Percentiles rank a stretch among this genome's conserved stretches.
These are phyloP conservation scores for Tarsius wallacei DNA, from an alignment of 2,797 vertebrate species.

Conservation along the genomic window DNA sequence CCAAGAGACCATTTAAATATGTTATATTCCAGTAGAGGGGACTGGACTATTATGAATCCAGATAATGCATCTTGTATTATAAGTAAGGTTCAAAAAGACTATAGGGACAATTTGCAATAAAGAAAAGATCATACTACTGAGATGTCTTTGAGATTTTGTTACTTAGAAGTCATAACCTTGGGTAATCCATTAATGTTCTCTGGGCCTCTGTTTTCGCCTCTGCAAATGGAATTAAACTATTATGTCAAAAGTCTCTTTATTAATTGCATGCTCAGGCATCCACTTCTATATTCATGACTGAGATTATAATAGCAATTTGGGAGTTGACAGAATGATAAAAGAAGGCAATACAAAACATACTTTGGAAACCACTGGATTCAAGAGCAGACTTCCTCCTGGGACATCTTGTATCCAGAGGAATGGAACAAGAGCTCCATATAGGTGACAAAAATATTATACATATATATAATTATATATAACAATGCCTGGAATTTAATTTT, in stretches of 20 bases:
- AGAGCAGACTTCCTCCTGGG: not conserved
- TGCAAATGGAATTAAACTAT: not conserved
- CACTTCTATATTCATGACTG: not conserved
- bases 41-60: not conserved
- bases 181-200: not conserved
- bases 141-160: not conserved
- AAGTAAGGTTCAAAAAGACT: not conserved
- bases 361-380: not conserved
- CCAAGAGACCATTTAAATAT: not conserved
- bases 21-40: not conserved
- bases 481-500: not conserved
- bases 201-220: not conserved
- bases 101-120: not conserved
- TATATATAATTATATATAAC: too few relatives aligned
- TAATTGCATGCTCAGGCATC: not conserved
- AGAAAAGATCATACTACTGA: not conserved
- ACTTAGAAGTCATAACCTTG: too few relatives aligned
- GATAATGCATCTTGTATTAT: too few relatives aligned
- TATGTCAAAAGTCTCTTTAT: not conserved
- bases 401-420: not conserved
- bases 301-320: not conserved
- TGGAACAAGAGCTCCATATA: not conserved
- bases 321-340: not conserved
- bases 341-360: not conserved
- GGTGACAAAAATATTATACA: too few relatives aligned